These are phyloP conservation scores for Meloidogyne floridensis DNA, from an alignment of 1,140 invertebrate genomes.

Conservation along the genomic window DNA sequence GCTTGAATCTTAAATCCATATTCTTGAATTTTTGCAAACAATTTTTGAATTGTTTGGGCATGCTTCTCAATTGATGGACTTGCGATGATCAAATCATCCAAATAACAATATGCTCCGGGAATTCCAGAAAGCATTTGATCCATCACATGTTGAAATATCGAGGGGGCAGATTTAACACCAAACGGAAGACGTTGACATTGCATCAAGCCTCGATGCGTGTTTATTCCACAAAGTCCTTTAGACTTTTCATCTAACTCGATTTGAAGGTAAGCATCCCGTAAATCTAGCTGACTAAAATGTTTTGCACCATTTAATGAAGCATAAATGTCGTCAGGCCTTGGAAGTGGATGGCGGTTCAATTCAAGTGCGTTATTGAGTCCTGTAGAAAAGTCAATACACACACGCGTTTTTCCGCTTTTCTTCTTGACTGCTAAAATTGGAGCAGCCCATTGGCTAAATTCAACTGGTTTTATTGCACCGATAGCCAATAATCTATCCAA, in stretches of 20 bases:
- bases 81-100: constrained; percentile 38
- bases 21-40: constrained; percentile 30
- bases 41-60: background rate
- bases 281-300: constrained; percentile 60
- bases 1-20: constrained; percentile 35
- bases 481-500: constrained; percentile 44
- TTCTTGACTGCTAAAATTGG: constrained; percentile 17
- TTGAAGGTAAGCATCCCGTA: constrained; percentile 41
- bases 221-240: constrained; percentile 38
- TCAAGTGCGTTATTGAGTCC: constrained; percentile 56
- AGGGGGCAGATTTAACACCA: constrained; percentile 68
- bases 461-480: constrained; percentile 53
- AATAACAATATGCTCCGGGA: constrained; percentile 43
- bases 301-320: constrained; percentile 47
- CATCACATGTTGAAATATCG: constrained; percentile 68
- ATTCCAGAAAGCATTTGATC: constrained; percentile 61
- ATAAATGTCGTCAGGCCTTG: constrained; percentile 59
- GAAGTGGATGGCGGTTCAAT: constrained; percentile 50
- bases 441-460: constrained; percentile 66
- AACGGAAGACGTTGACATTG: constrained; percentile 67
- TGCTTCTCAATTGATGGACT: constrained; percentile 27
- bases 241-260: no score
- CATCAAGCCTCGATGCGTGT: constrained; percentile 53
- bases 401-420: constrained; percentile 12
- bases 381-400: constrained; percentile 28